Base-by-base conservation (phyloP, 1,140 invertebrate genomes). In the Ceratosolen solmsi region DNA sequence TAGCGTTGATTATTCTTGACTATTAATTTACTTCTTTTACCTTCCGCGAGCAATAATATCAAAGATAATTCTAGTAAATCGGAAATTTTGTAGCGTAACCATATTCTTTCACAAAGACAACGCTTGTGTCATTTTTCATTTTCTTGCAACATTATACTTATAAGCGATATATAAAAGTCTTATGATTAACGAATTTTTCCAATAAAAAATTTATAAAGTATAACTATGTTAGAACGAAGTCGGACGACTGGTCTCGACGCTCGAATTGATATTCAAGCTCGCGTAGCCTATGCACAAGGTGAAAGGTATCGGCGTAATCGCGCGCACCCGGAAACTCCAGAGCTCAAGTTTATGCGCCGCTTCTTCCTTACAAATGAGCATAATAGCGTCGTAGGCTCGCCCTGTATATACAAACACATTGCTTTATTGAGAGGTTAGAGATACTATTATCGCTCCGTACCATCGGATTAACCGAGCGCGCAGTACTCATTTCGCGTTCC, bases 351-450 rank as follows among this genome's bases (percentile, higher is more conserved):
- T 73, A 73, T 56, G 20, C 27, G 25, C 8, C 27, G 27, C 49
- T 36, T 73, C 49, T 73, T 54, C 49, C 41, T 73, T 56, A 73
- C 49, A 36, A 73, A 36, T 56, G 13, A 49, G 49, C 20, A 56
- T 54, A 73, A 73, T 56, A 56, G 4, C 27, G 30, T 51, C 27
- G 7, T 54, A 30, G 27, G 17, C 22, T 58, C 17, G 20, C 33
- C 22, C 73, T 17, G 17, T 60, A 33, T 22, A 17, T n/a, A n/a
- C 33, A 33, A 13, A 73, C 27, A 30, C n/a, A 25, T n/a, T 51
- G 41, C n/a, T 72, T 46, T 72, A 72, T 73, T 56, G 20, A 36
- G 71, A 36, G 71, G 15, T 36, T 51, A 56, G 15, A 73, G 38
- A 36, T 36, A 49, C 15, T 33, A 73, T 73, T 73, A 73, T 56